phyloP scores from a whole-genome alignment of 2,797 vertebrate genomes.

The Malurus leucopterus region DNA sequence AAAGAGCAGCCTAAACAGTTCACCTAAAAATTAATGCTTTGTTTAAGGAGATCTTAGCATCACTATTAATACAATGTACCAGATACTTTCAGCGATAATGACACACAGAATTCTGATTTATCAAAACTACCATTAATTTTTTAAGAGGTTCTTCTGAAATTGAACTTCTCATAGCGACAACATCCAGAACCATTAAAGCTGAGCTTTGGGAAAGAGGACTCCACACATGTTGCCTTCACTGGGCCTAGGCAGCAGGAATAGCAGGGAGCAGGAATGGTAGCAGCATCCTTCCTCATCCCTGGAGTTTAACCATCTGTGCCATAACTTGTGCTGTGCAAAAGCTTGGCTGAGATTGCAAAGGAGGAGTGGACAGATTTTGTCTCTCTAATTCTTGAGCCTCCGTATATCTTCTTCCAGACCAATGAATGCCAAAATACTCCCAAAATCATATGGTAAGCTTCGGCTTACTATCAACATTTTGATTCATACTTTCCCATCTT shows the following conservation, averaged over 20 bases:
- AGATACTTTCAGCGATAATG: neutral
- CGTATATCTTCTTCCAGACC: neutral
- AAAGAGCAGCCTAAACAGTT: neutral
- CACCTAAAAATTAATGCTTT: neutral
- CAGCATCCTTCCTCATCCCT: neutral
- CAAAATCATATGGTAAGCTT: neutral
- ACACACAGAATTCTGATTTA: neutral
- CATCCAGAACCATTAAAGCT: neutral
- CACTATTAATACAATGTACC: neutral
- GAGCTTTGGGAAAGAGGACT: neutral
- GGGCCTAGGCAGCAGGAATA: neutral
- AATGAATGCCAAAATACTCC: neutral
- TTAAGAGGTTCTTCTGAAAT: neutral
- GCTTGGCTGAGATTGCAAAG: neutral
- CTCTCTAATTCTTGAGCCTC: neutral
- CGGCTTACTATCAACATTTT: constrained; percentile 14
- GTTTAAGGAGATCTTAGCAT: neutral
- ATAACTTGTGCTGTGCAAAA: neutral
- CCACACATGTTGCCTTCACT: neutral
- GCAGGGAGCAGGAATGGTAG: neutral
- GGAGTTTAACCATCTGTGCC: neutral
- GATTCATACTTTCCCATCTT: constrained; percentile 45
- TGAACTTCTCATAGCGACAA: neutral
- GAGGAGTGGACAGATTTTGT: neutral
- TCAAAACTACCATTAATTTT: neutral